These are phyloP conservation scores for Spatula versicolor DNA, from an alignment of 2,797 vertebrate genomes.

Conservation along the genomic window DNA sequence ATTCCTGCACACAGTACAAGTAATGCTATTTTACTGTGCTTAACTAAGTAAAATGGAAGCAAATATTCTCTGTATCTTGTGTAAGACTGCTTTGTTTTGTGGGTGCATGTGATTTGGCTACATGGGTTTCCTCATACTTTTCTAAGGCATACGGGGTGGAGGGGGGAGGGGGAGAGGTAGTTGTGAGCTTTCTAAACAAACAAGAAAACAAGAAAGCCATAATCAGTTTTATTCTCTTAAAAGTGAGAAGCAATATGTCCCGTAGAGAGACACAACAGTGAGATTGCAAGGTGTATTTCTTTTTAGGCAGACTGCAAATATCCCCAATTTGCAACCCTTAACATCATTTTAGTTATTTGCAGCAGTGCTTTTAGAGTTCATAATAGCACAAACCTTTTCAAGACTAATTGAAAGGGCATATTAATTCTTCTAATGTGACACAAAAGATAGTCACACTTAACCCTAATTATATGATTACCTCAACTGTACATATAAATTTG, in stretches of 20 bases:
- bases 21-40: background rate
- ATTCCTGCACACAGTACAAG: background rate
- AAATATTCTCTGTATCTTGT: background rate
- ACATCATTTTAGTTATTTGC: background rate
- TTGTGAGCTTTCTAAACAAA: background rate
- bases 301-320: background rate
- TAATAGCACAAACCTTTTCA: background rate
- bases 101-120: background rate
- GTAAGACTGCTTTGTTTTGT: background rate
- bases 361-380: background rate
- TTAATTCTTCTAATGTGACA: background rate
- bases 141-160: background rate
- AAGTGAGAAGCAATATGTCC: background rate
- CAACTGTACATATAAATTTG: background rate
- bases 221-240: background rate
- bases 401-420: background rate
- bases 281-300: background rate
- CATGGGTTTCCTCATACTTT: background rate
- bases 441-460: background rate
- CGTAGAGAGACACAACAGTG: background rate
- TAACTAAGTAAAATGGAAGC: background rate
- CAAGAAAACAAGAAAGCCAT: background rate
- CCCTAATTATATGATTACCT: background rate
- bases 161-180: background rate
- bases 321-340: background rate